These are phyloP conservation scores for Willisornis vidua DNA, from an alignment of 2,113 vertebrate genomes.

Conservation along the genomic window DNA sequence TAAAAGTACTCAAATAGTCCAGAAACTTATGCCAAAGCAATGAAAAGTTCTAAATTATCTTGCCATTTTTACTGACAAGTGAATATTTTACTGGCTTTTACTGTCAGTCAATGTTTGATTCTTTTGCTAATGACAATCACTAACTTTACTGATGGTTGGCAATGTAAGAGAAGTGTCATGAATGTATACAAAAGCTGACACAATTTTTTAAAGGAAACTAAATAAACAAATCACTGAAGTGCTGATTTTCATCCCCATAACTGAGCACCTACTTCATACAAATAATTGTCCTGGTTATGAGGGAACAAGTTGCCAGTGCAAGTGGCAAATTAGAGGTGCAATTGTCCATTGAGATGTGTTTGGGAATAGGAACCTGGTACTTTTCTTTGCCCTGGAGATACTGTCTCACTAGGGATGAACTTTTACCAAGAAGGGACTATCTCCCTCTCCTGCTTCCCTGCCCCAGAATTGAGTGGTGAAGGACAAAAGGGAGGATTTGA, in stretches of 20 bases:
- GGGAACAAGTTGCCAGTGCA: background rate
- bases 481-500: background rate
- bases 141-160: conserved; percentile 25
- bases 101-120: conserved; percentile 58
- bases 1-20: conserved; percentile 46
- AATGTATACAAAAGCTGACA: background rate
- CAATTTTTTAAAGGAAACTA: background rate
- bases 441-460: background rate
- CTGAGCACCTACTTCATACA: background rate
- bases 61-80: conserved; percentile 61
- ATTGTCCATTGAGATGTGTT: background rate
- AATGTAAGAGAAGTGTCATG: background rate
- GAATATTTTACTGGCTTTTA: conserved; percentile 49
- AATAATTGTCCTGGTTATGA: background rate
- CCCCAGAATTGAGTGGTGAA: background rate
- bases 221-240: conserved; percentile 23
- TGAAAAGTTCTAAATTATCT: conserved; percentile 63
- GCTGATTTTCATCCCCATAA: background rate
- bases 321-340: background rate
- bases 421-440: background rate
- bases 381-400: background rate
- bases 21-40: conserved; percentile 52
- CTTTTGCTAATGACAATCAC: conserved; percentile 27
- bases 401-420: background rate
- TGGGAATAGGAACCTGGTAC: background rate